Evolutionary conservation across 2,797 vertebrate species (phyloP), one percentile per base, ranked within the genome.

Genomic region (Myripristis murdjan): DNA sequence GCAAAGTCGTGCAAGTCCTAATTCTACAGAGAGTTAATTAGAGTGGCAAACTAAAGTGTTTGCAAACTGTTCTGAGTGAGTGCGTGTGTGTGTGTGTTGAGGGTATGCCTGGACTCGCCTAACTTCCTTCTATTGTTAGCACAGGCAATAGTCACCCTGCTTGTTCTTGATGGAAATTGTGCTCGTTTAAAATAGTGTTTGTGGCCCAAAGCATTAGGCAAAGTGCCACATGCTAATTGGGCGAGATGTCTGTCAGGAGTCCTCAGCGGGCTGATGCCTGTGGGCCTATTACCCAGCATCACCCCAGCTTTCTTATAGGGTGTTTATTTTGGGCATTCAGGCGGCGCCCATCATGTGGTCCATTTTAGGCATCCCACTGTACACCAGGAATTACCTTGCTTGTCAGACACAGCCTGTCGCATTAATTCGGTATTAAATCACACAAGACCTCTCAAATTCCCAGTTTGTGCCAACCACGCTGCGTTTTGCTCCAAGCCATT

Each of bases 231-330:
- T 89, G 76, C 75, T 89, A 92, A 93, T 89, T 80, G 71, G 66
- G 54, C 70, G 65, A 80, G 84, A 90, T 90, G 79, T 84, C 80
- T 90, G 84, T 88, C 85, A 87, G 73, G 73, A 84, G 64, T 82
- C 69, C 84, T 87, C 74, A 74, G 84, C 5, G 44, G 76, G 46
- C 68, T 43, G 49, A 64, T 60, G 65, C 64, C 87, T 82, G 72
- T 24, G 15, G 83, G 87, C 66, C 26, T 4, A 80, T 85, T 75
- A 82, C 64, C 70, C 81, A 76, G 76, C 73, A 79, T 65, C 73
- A 23, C 62, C 71, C 57, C 51, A 20, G 62, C 62, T 63, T 76
- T 74, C 72, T 39, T 41, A 43, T 56, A 28, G 83, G 72, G 73
- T 82, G 82, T 81, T 84, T 89, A 82, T 83, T 90, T 86, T 81